These are phyloP conservation scores for Eumaeus atala DNA, from an alignment of 1,140 invertebrate genomes.

Conservation along the genomic window DNA sequence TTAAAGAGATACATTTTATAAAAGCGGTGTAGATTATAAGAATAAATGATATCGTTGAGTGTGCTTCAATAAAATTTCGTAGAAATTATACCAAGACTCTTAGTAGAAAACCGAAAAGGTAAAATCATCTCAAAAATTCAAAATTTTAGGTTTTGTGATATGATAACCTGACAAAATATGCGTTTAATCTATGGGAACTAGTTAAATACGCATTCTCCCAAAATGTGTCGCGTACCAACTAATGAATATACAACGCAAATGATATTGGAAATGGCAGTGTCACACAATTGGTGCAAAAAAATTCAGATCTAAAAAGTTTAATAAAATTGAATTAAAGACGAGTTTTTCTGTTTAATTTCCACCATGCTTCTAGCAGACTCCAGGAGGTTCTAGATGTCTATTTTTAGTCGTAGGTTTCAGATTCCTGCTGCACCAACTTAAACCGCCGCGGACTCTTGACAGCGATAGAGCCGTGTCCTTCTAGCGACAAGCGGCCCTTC, in stretches of 20 bases:
- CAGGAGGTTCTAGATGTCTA: not conserved
- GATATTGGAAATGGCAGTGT: conserved; percentile 18
- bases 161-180: too few relatives aligned
- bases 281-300: conserved; percentile 17
- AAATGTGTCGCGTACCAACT: not conserved
- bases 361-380: not conserved
- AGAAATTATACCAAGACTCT: too few relatives aligned
- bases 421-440: conserved; percentile 92
- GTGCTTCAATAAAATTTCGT: too few relatives aligned
- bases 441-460: conserved; percentile 89
- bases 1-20: too few relatives aligned
- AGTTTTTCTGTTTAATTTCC: too few relatives aligned
- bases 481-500: conserved; percentile 80
- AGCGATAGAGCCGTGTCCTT: conserved; percentile 83
- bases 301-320: conserved; percentile 13
- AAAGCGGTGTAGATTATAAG: too few relatives aligned
- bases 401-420: conserved; percentile 89
- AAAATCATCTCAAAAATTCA: too few relatives aligned
- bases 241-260: not conserved
- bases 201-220: not conserved
- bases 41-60: too few relatives aligned
- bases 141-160: too few relatives aligned
- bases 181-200: too few relatives aligned
- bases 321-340: not conserved
- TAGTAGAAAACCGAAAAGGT: too few relatives aligned